Base-by-base conservation (phyloP, 2,113 vertebrate species). In the Odocoileus hemionus region DNA sequence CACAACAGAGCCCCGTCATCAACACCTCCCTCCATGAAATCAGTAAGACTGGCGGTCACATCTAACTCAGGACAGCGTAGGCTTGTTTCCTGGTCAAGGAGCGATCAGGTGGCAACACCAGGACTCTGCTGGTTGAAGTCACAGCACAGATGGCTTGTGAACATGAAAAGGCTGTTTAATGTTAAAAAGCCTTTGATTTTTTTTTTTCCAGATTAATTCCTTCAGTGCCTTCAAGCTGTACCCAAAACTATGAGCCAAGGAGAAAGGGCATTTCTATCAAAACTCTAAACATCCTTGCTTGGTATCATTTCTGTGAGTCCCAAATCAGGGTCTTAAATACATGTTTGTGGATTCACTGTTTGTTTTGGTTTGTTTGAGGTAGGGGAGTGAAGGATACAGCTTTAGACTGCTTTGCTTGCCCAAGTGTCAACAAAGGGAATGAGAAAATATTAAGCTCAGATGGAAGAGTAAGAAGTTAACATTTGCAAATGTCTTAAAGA, bases 91-190 rank as follows among this genome's bases (percentile, higher is more conserved):
- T 54, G 3, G 93, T 89, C 74, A 43, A 33, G 16, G 52, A 89
- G 30, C 26, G 17, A 64, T 55, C 7, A 6, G 11, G 78, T 15
- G 30, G 52, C 76, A 30, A 78, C 95, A 67, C 74, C 57, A 28
- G 45, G 74, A 47, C 45, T 47, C 52, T 50, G n/a, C n/a, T 45
- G 91, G 93, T 57, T 87, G 79, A 97, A 97, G 93, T 96, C 96
- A 95, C 84, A 95, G 96, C 93, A 84, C 93, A 95, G 97, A 96
- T 97, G 95, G 96, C 93, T 96, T 79, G 87, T 54, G 84, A 97
- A 98, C 97, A 96, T 94, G 96, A 97, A 97, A 97, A 96, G 90
- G 14, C 64, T 92, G 52, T 96, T 96, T 96, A 94, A 97, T 97
- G 96, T 94, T 92, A 89, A 96, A 39, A 97, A 97, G 64, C n/a